phyloP scores from a whole-genome alignment of 1,140 invertebrate genomes.

The Hormaphis cornu region DNA sequence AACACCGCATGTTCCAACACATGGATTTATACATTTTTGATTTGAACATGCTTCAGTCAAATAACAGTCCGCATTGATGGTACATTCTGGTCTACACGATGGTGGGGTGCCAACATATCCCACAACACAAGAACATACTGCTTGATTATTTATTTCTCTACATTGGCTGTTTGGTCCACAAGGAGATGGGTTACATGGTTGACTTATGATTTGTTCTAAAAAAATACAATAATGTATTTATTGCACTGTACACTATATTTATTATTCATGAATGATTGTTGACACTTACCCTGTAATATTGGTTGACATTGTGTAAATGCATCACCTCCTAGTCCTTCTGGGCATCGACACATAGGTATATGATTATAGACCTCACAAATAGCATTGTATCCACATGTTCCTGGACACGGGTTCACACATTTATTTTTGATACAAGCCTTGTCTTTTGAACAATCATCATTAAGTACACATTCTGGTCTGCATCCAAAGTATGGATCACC shows the following conservation, averaged over 20 bases:
- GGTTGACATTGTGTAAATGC: slow-evolving; percentile 55
- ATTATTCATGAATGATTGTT: neutral
- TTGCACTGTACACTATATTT: neutral
- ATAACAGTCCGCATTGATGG: slow-evolving; percentile 51
- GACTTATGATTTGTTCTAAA: slow-evolving; percentile 36
- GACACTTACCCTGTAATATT: slow-evolving; percentile 47
- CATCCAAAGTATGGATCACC: slow-evolving; percentile 55
- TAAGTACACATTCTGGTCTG: slow-evolving; percentile 55
- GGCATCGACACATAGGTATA: slow-evolving; percentile 60
- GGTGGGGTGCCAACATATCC: slow-evolving; percentile 54
- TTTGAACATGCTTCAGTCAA: slow-evolving; percentile 51
- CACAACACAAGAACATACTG: slow-evolving; percentile 53
- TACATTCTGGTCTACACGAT: slow-evolving; percentile 54
- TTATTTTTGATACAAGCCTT: slow-evolving; percentile 62
- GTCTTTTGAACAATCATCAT: slow-evolving; percentile 54
- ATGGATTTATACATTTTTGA: slow-evolving; percentile 54
- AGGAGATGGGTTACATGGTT: slow-evolving; percentile 59
- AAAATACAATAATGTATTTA: neutral
- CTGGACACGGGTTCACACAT: slow-evolving; percentile 64
- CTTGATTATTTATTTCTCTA: slow-evolving; percentile 48
- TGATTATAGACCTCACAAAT: slow-evolving; percentile 61
- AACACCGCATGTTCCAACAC: slow-evolving; percentile 53
- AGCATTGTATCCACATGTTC: slow-evolving; percentile 60
- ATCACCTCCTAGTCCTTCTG: slow-evolving; percentile 57
- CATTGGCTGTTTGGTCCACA: slow-evolving; percentile 62